Evolutionary conservation across 2,888 invertebrate species (phyloP), one percentile per base, ranked within the genome.

Genomic region (Gryllus longicercus): DNA sequence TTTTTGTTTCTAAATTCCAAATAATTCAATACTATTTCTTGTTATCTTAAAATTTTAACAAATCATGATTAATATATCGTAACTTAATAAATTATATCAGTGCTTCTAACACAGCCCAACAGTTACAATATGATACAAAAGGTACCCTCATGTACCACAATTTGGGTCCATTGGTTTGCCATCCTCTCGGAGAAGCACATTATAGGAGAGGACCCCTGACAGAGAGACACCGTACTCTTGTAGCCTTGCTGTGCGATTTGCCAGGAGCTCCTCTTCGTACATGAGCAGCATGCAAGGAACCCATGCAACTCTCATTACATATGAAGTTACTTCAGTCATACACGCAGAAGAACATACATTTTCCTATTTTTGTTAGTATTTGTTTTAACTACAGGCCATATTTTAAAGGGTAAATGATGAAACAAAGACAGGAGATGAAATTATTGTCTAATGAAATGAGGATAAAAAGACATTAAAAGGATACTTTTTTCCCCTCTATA

Each of bases 181-280:
- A 50, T 78, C 77, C 21, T 75, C 79, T 49, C 63, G 75, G 25
- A 76, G 23, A 77, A 80, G 81, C 21, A 82, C 75, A 76, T 78
- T 82, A 79, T 83, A 83, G 50, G 82, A 79, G 50, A 83, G 81
- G 63, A 83, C 82, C 77, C 83, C 82, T 50, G 83, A 83, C 23
- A 83, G 77, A 16, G 82, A 83, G n/a, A 83, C 83, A 50, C 83
- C 83, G 80, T 83, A 83, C 77, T 82, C 80, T 77, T 82, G 81
- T 14, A 83, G 81, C 11, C 81, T 78, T 50, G 83, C 83, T 51
- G 83, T 82, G 74, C 81, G 80, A 80, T 83, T 83, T 23, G 82
- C 82, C 38, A 74, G 79, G 51, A 83, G 79, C 23, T 82, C 82
- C 82, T 82, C 83, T 83, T 81, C 76, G 81, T 49, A 75, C 12